These are phyloP conservation scores for Setipinna tenuifilis DNA, from an alignment of 2,797 vertebrate genomes.

Conservation along the genomic window DNA sequence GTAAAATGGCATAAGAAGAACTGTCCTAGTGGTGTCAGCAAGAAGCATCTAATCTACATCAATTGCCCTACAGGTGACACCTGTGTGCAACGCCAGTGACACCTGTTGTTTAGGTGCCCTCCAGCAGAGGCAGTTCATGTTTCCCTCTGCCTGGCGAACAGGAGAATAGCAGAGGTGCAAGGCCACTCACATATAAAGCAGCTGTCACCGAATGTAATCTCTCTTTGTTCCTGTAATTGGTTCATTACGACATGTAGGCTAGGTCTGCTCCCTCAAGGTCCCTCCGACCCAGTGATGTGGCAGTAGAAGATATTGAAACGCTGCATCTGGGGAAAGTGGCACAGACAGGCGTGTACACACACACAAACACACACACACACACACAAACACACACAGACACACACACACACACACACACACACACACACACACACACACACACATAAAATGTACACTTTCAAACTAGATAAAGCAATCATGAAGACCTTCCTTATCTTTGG, in stretches of 20 bases:
- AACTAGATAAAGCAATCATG: neutral
- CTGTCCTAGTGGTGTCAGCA: neutral
- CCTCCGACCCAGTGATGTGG: neutral
- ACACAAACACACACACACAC: neutral
- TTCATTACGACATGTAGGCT: conserved; percentile 56
- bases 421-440: neutral
- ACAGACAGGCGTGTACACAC: too few species aligned
- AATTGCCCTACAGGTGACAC: conserved; percentile 43
- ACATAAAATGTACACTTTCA: neutral
- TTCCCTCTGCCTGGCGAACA: conserved; percentile 34
- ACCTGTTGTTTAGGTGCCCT: conserved; percentile 71
- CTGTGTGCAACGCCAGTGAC: conserved; percentile 52
- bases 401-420: neutral
- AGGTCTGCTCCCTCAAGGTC: conserved; percentile 28
- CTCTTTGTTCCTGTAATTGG: conserved; percentile 57
- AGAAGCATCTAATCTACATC: conserved; percentile 7
- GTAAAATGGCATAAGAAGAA: neutral
- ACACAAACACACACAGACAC: neutral
- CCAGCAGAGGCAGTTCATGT: conserved; percentile 52
- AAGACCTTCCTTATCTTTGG: neutral
- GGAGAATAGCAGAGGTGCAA: neutral
- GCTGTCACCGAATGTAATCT: conserved; percentile 48
- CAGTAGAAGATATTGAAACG: neutral
- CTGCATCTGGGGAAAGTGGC: neutral
- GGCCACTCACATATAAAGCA: conserved; percentile 44